Percentiles rank a stretch among this genome's conserved stretches.
Evolutionary conservation across 2,113 vertebrate genomes (phyloP).

Genomic region (Microtus oregoni): DNA sequence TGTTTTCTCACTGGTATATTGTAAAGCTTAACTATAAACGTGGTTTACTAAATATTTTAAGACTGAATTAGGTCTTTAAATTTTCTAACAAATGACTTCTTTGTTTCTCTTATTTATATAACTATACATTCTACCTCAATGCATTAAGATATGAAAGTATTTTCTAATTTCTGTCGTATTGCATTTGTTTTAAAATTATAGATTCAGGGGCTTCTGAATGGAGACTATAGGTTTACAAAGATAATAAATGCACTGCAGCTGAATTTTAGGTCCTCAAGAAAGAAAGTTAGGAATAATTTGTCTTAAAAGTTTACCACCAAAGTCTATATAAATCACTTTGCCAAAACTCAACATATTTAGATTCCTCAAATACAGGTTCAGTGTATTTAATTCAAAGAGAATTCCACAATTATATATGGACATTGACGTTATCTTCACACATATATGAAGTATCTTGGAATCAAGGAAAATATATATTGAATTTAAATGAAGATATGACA

Average conservation of each 20-base stretch:
- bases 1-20: background rate
- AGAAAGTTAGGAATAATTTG: background rate
- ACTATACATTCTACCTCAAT: background rate
- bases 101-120: background rate
- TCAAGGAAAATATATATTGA: background rate
- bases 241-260: background rate
- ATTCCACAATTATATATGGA: no score
- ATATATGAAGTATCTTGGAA: background rate
- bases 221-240: background rate
- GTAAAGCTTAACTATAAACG: conserved; percentile 28
- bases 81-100: background rate
- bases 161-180: background rate
- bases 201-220: background rate
- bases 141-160: background rate
- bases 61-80: conserved; percentile 39
- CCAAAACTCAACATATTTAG: background rate
- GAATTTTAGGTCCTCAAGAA: background rate
- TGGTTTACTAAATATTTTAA: conserved; percentile 10
- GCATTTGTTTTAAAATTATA: background rate
- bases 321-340: background rate
- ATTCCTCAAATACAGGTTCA: background rate
- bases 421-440: background rate
- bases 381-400: background rate
- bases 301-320: background rate
- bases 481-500: background rate